Percentiles rank a stretch among this genome's conserved stretches.
Evolutionary conservation across 2,797 vertebrate species (phyloP).

Genomic region (Sebastes baramenuke): DNA sequence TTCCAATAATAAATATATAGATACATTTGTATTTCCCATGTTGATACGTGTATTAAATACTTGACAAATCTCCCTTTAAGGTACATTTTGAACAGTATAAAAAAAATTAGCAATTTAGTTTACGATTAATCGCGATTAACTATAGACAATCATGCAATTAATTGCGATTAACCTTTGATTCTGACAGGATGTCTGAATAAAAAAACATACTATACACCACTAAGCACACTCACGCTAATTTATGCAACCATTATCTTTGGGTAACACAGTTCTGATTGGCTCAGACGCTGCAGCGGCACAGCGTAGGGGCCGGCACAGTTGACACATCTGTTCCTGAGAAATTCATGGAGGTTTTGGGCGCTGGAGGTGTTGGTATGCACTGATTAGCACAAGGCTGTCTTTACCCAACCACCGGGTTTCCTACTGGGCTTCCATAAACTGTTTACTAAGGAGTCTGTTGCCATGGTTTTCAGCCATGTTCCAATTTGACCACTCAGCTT

Average conservation of each 20-base stretch:
- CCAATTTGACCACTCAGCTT: slow-evolving; percentile 72
- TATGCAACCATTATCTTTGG: slow-evolving; percentile 33
- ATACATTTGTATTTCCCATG: too few relatives aligned
- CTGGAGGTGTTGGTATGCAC: slow-evolving; percentile 77
- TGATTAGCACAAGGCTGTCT: slow-evolving; percentile 74
- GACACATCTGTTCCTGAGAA: slow-evolving; percentile 77
- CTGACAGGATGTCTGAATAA: not conserved
- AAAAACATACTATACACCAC: not conserved
- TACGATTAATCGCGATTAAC: too few relatives aligned
- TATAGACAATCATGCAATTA: too few relatives aligned
- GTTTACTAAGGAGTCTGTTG: slow-evolving; percentile 76
- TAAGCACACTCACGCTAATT: slow-evolving; percentile 23
- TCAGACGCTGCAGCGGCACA: slow-evolving; percentile 32
- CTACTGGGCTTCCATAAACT: slow-evolving; percentile 71
- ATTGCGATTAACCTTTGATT: slow-evolving; percentile 1
- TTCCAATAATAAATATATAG: too few relatives aligned
- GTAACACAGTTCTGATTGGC: slow-evolving; percentile 30
- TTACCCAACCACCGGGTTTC: slow-evolving; percentile 67
- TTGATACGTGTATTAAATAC: too few relatives aligned
- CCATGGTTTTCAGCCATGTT: slow-evolving; percentile 75
- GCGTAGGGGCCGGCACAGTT: slow-evolving; percentile 28
- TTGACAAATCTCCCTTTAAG: too few relatives aligned
- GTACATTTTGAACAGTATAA: not conserved
- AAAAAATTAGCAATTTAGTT: too few relatives aligned
- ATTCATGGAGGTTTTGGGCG: slow-evolving; percentile 57